A percentile compares a stretch with the other conserved stretches of the same genome.
Evolutionary conservation across 2,888 invertebrate species (phyloP).

Genomic region (Spisula solida): DNA sequence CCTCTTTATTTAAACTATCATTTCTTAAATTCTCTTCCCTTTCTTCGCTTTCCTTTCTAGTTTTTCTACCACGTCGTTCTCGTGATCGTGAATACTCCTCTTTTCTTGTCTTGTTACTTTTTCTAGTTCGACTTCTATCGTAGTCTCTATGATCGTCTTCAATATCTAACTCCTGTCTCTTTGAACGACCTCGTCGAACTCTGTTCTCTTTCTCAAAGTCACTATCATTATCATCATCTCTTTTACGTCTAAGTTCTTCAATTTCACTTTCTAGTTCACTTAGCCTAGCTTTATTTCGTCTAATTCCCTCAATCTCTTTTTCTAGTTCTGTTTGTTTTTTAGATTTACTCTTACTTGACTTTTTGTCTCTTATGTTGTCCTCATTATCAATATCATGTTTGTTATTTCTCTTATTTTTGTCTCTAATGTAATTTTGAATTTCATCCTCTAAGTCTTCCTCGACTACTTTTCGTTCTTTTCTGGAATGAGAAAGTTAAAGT

Average conservation of each 20-base stretch:
- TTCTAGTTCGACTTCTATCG: slow-evolving; percentile 50
- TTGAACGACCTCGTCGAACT: slow-evolving; percentile 49
- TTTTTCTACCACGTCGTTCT: slow-evolving; percentile 43
- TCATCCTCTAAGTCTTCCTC: slow-evolving; percentile 66
- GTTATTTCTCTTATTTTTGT: slow-evolving; percentile 39
- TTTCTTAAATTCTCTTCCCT: slow-evolving; percentile 48
- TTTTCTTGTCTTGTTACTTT: slow-evolving; percentile 47
- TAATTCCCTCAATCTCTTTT: slow-evolving; percentile 38
- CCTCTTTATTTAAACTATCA: slow-evolving; percentile 51
- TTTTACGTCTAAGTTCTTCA: slow-evolving; percentile 48
- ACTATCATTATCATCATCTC: slow-evolving; percentile 47
- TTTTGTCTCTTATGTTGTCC: slow-evolving; percentile 42
- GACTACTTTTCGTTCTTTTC: slow-evolving; percentile 55
- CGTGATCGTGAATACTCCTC: slow-evolving; percentile 48
- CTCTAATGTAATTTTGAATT: not conserved
- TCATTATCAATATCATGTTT: slow-evolving; percentile 40
- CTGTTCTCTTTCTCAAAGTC: slow-evolving; percentile 47
- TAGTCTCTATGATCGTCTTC: slow-evolving; percentile 53
- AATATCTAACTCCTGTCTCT: slow-evolving; percentile 50
- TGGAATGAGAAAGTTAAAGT: slow-evolving; percentile 22
- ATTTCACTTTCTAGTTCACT: slow-evolving; percentile 63
- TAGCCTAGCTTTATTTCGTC: slow-evolving; percentile 26
- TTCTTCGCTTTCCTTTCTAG: slow-evolving; percentile 60
- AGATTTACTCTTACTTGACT: slow-evolving; percentile 36
- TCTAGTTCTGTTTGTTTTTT: slow-evolving; percentile 62